A percentile compares a stretch with the other conserved stretches of the same genome.
Evolutionary conservation across 2,888 invertebrate species (phyloP).

Genomic region (Troides helena): DNA sequence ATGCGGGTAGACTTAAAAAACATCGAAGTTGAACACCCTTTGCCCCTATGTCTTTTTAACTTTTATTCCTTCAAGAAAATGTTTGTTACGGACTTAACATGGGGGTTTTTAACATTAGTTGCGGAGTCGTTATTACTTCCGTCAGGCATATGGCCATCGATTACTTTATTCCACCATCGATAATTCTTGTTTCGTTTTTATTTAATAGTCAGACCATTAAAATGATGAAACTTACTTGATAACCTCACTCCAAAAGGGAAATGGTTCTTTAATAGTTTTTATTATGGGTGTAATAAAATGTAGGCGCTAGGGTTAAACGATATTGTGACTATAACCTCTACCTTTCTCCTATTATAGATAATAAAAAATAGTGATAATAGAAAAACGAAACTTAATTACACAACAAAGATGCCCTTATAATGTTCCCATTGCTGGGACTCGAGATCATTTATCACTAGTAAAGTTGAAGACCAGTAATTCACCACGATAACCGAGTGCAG

Average conservation of each 20-base stretch:
- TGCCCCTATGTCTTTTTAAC: slow-evolving; percentile 22
- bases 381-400: too few species aligned
- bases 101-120: slow-evolving; percentile 22
- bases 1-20: slow-evolving; percentile 23
- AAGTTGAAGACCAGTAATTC: too few species aligned
- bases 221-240: neutral
- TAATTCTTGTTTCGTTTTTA: slow-evolving; percentile 16
- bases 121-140: slow-evolving; percentile 18
- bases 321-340: too few species aligned
- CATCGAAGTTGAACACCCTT: slow-evolving; percentile 11
- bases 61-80: slow-evolving; percentile 26
- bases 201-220: neutral
- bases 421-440: too few species aligned
- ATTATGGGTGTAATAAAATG: neutral
- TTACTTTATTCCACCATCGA: slow-evolving; percentile 6
- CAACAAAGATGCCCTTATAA: too few species aligned
- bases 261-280: neutral
- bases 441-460: too few species aligned
- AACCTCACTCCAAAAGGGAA: neutral
- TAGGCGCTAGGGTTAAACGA: neutral
- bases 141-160: slow-evolving; percentile 25
- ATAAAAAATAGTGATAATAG: too few species aligned
- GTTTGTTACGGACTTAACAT: slow-evolving; percentile 15
- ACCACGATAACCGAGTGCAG: too few species aligned
- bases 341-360: too few species aligned